phyloP scores from a whole-genome alignment of 2,888 invertebrate species.

The Chesias legatella region DNA sequence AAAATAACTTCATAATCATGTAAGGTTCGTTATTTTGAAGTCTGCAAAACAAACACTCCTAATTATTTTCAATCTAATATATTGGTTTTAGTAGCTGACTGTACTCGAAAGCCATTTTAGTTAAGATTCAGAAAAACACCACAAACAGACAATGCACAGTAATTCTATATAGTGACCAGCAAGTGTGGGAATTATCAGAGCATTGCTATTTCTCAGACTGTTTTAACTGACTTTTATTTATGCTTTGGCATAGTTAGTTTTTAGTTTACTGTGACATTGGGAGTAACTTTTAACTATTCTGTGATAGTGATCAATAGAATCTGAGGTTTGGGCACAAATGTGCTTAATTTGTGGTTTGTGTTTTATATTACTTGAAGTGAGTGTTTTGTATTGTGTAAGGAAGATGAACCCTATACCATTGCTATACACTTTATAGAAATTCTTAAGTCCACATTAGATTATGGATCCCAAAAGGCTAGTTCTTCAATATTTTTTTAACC shows the following conservation, averaged over 20 bases:
- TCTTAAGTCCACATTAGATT: no score
- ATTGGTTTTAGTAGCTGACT: conserved; percentile 22
- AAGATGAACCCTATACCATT: no score
- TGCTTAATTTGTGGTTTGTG: conserved; percentile 10
- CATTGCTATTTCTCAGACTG: conserved; percentile 47
- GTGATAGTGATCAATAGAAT: conserved; percentile 13
- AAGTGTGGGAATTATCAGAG: conserved; percentile 60
- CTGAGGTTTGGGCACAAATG: conserved; percentile 10
- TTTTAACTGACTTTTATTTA: conserved; percentile 17
- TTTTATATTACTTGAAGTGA: conserved; percentile 13
- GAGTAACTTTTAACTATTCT: no score
- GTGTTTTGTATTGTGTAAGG: no score
- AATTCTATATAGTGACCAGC: conserved; percentile 44
- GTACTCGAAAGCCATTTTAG: conserved; percentile 59
- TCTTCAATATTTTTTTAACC: no score
- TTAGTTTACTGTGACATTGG: no score
- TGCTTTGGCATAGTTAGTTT: conserved; percentile 5
- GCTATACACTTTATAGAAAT: no score
- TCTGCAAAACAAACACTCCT: no score
- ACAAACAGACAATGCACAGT: conserved; percentile 52
- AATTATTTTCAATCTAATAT: no score
- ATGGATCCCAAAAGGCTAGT: no score
- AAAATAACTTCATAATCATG: no score
- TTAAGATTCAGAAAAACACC: conserved; percentile 69
- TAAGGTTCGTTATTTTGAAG: no score